Evolutionary conservation across 2,113 vertebrate genomes (phyloP).

Genomic region (Leuciscus idus): DNA sequence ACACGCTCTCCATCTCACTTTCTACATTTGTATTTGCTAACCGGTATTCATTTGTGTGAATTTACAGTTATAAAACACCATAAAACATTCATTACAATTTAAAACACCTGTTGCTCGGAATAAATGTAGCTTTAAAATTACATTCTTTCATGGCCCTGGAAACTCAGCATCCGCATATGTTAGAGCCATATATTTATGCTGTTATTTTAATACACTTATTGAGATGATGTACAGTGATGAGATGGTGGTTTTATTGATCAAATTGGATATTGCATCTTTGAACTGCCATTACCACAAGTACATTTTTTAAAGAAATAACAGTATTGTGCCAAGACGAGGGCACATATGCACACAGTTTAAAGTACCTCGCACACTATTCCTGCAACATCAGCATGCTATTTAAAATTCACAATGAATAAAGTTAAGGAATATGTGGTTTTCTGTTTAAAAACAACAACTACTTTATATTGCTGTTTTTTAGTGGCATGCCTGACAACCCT

Average conservation of each 20-base stretch:
- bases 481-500: background rate
- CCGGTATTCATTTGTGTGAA: background rate
- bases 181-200: background rate
- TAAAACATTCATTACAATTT: background rate
- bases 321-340: constrained; percentile 3
- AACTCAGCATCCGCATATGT: background rate
- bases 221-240: constrained; percentile 1
- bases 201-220: background rate
- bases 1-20: background rate
- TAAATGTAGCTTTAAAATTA: background rate
- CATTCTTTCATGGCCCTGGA: background rate
- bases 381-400: constrained; percentile 6
- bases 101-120: background rate
- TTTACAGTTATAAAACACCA: background rate
- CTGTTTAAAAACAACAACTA: background rate
- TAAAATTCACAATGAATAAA: background rate
- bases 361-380: background rate
- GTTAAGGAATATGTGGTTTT: background rate
- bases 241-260: background rate
- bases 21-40: background rate
- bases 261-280: background rate
- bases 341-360: background rate
- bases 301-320: background rate
- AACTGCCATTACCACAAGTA: background rate
- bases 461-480: background rate